Conservation (phyloP, 2,797 vertebrate genomes). For the Hoplostethus mediterraneus region DNA sequence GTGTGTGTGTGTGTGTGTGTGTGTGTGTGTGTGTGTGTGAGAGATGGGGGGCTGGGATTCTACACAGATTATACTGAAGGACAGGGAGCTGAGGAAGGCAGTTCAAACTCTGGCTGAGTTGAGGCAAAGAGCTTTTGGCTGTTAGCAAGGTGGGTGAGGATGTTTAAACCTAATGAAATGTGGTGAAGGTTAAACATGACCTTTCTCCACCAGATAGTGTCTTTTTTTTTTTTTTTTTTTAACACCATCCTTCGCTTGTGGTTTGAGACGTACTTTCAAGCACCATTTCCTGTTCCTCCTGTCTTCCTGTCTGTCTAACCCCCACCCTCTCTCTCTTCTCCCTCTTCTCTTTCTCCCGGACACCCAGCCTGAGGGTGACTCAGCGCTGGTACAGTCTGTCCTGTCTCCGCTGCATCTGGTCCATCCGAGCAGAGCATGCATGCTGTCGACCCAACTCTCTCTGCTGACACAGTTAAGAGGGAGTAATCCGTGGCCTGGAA, state of each 20-base stretch:
- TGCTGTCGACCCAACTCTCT: slow-evolving; percentile 51
- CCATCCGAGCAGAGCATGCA: slow-evolving; percentile 39
- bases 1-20: not conserved
- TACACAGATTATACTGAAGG: slow-evolving; percentile 10
- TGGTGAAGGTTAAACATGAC: slow-evolving; percentile 44
- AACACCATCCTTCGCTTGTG: no score
- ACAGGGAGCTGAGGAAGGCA: slow-evolving; percentile 29
- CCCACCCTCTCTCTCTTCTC: slow-evolving; percentile 29
- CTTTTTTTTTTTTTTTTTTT: slow-evolving; percentile 19
- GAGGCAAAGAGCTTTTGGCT: slow-evolving; percentile 42
- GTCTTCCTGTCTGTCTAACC: slow-evolving; percentile 30
- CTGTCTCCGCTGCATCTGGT: slow-evolving; percentile 56
- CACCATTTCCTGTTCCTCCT: slow-evolving; percentile 41
- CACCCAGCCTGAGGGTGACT: slow-evolving; percentile 68
- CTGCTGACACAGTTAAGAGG: slow-evolving; percentile 79
- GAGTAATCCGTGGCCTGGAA: slow-evolving; percentile 79
- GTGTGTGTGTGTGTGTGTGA: not conserved
- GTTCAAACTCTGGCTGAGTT: not conserved
- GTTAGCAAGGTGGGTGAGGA: slow-evolving; percentile 35
- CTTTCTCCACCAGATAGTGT: slow-evolving; percentile 33
- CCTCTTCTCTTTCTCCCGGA: slow-evolving; percentile 47
- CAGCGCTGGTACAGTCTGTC: slow-evolving; percentile 68
- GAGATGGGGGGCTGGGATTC: slow-evolving; percentile 34
- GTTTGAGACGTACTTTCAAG: not conserved
- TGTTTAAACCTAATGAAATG: slow-evolving; percentile 51